Percentiles rank a stretch among this genome's conserved stretches.
Evolutionary conservation across 2,888 invertebrate genomes (phyloP).

Genomic region (Cabera pusaria): DNA sequence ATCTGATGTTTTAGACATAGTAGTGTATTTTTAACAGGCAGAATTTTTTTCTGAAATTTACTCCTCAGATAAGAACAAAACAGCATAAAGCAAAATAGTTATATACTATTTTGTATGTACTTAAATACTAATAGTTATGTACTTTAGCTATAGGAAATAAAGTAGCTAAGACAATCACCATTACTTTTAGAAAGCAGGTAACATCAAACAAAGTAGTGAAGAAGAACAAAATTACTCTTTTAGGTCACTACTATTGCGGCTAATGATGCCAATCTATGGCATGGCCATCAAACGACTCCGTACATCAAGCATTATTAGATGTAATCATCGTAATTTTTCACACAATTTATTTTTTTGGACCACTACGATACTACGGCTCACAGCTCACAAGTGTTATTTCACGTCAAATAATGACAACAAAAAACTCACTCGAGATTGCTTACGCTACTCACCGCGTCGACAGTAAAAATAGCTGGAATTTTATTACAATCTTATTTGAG

Average conservation of each 20-base stretch:
- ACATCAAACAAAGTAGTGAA: slow-evolving; percentile 47
- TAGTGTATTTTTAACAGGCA: too few species aligned
- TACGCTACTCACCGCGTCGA: slow-evolving; percentile 33
- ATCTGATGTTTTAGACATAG: too few species aligned
- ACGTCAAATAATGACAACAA: slow-evolving; percentile 79
- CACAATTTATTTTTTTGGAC: slow-evolving; percentile 78
- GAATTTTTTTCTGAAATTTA: too few species aligned
- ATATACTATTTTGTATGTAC: too few species aligned
- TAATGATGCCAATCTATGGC: slow-evolving; percentile 78
- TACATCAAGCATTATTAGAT: slow-evolving; percentile 71
- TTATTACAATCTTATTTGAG: slow-evolving; percentile 39
- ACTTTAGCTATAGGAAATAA: slow-evolving; percentile 4
- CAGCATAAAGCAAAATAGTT: too few species aligned
- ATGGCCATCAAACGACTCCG: slow-evolving; percentile 69
- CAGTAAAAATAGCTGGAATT: slow-evolving; percentile 36
- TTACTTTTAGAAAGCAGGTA: slow-evolving; percentile 42
- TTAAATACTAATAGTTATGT: too few species aligned
- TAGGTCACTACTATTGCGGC: slow-evolving; percentile 73
- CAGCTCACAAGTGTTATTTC: slow-evolving; percentile 65
- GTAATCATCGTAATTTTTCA: slow-evolving; percentile 83
- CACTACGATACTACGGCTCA: slow-evolving; percentile 57
- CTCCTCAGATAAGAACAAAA: too few species aligned
- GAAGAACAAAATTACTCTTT: slow-evolving; percentile 69
- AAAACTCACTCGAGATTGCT: slow-evolving; percentile 58
- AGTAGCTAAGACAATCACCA: slow-evolving; percentile 13